Evolutionary conservation across 2,113 vertebrate genomes (phyloP).

Genomic region (Triplophysa rosa): DNA sequence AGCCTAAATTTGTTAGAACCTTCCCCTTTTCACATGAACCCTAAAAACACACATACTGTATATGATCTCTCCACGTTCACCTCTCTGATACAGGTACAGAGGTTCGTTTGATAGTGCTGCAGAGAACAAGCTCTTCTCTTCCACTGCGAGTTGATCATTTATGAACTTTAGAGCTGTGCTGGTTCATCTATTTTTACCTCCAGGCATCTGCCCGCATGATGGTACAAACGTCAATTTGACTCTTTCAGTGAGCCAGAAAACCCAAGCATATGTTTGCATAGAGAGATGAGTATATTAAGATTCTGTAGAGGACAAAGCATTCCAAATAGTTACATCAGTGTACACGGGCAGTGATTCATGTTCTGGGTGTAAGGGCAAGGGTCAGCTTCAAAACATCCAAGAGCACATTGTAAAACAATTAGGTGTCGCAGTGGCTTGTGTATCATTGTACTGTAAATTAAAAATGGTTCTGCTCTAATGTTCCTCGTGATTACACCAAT

Average conservation of each 20-base stretch:
- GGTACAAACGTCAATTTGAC: neutral
- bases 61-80: neutral
- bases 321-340: neutral
- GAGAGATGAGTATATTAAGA: neutral
- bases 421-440: neutral
- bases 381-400: slow-evolving; percentile 12
- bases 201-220: neutral
- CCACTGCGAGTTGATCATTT: neutral
- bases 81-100: neutral
- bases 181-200: slow-evolving; percentile 31
- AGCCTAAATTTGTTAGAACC: no score
- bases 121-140: neutral
- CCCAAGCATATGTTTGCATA: slow-evolving; percentile 5
- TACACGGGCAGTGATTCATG: slow-evolving; percentile 7
- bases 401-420: neutral
- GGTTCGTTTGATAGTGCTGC: neutral
- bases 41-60: neutral
- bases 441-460: neutral
- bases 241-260: neutral
- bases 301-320: neutral
- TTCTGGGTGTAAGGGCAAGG: neutral
- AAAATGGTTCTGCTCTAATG: neutral
- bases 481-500: slow-evolving; percentile 5
- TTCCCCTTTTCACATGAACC: neutral
- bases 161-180: slow-evolving; percentile 1